Conservation (phyloP, 1,140 invertebrate genomes). For the Chionoecetes opilio region DNA sequence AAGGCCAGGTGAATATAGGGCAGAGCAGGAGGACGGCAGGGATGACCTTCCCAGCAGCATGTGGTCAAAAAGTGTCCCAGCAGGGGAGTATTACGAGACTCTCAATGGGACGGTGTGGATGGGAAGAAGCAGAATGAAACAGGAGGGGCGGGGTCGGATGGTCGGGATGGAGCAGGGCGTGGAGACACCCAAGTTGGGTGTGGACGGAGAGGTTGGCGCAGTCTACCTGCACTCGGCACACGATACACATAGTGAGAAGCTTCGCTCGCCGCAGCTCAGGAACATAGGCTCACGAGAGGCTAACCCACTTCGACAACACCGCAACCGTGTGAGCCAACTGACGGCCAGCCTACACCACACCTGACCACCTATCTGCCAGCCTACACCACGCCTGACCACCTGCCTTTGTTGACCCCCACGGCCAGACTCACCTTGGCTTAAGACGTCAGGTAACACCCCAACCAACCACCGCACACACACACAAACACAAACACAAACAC, state of each 20-base stretch:
- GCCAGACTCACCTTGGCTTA: background rate
- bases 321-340: background rate
- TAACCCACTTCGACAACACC: background rate
- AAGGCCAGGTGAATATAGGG: background rate
- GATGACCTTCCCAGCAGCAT: slow-evolving; percentile 14
- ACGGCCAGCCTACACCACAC: background rate
- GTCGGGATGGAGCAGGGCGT: slow-evolving; percentile 34
- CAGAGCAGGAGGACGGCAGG: background rate
- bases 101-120: background rate
- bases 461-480: background rate
- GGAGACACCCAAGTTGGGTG: slow-evolving; percentile 54
- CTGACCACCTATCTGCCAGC: background rate
- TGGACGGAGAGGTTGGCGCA: slow-evolving; percentile 60
- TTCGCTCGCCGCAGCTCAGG: slow-evolving; percentile 23
- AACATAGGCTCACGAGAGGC: background rate
- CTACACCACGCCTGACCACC: background rate
- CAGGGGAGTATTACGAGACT: slow-evolving; percentile 13
- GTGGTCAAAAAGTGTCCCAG: slow-evolving; percentile 16
- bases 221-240: slow-evolving; percentile 72
- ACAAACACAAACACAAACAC: background rate
- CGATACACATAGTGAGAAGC: slow-evolving; percentile 43
- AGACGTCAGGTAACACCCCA: slow-evolving; percentile 11
- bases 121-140: background rate
- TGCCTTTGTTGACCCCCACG: background rate
- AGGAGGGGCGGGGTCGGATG: slow-evolving; percentile 31